phyloP scores from a whole-genome alignment of 2,888 invertebrate genomes.

The Mactromeris polynyma region DNA sequence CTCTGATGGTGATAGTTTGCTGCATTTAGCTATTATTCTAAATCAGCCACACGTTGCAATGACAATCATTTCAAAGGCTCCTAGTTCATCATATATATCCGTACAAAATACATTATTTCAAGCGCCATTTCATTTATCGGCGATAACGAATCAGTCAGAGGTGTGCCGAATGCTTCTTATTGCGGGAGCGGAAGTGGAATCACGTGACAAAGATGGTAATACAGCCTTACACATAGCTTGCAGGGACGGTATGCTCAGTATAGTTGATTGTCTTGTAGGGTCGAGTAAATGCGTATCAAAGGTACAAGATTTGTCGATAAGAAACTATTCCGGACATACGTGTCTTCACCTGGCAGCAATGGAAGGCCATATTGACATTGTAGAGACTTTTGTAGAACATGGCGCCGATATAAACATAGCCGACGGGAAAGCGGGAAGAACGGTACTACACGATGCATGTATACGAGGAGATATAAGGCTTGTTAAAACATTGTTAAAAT shows the following conservation, averaged over 20 bases:
- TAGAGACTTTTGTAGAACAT: constrained; percentile 46
- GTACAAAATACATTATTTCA: constrained; percentile 49
- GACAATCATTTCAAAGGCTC: constrained; percentile 28
- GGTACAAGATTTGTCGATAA: constrained; percentile 38
- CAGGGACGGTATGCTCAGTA: constrained; percentile 21
- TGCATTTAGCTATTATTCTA: constrained; percentile 60
- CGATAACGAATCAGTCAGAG: constrained; percentile 40
- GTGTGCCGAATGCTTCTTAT: constrained; percentile 44
- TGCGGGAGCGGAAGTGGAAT: constrained; percentile 50
- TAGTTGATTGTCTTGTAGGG: constrained; percentile 23
- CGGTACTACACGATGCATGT: constrained; percentile 58
- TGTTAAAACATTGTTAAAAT: constrained; percentile 38
- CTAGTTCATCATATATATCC: constrained; percentile 18
- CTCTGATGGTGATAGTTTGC: constrained; percentile 55
- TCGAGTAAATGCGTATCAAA: background rate
- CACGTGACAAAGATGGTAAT: constrained; percentile 60
- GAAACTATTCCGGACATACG: constrained; percentile 57
- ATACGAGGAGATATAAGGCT: constrained; percentile 39
- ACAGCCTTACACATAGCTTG: constrained; percentile 66
- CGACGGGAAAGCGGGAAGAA: constrained; percentile 59
- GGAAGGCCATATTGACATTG: constrained; percentile 40
- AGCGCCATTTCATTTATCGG: constrained; percentile 61
- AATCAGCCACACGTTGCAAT: background rate
- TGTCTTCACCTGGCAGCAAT: constrained; percentile 57
- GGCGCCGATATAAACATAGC: constrained; percentile 52